phyloP scores from a whole-genome alignment of 2,888 invertebrate genomes.

The Euphydryas editha region DNA sequence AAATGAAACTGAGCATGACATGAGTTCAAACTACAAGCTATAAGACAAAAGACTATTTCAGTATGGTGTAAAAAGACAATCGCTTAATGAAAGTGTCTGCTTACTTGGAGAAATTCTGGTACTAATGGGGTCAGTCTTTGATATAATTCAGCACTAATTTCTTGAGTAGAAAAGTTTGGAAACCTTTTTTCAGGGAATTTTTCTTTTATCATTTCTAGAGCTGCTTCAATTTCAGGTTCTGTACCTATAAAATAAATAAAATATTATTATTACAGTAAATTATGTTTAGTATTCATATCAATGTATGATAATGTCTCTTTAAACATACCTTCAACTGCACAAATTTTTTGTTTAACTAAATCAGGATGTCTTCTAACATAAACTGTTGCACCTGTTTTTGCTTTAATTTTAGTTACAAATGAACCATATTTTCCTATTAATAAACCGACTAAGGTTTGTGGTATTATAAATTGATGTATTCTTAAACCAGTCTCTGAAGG shows the following conservation, averaged over 20 bases:
- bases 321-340: constrained; percentile 89
- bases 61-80: too few species aligned
- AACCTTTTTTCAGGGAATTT: constrained; percentile 92
- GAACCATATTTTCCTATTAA: constrained; percentile 93
- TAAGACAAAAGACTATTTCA: too few species aligned
- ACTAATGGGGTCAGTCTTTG: constrained; percentile 76
- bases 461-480: constrained; percentile 89
- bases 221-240: constrained; percentile 90
- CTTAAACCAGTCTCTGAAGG: constrained; percentile 73
- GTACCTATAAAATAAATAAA: constrained; percentile 79
- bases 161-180: constrained; percentile 89
- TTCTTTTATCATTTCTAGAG: constrained; percentile 92
- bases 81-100: constrained; percentile 43
- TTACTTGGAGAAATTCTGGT: constrained; percentile 84
- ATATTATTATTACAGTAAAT: constrained; percentile 15
- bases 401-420: constrained; percentile 91
- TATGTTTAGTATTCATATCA: constrained; percentile 4
- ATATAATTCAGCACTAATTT: constrained; percentile 81
- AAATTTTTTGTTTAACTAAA: constrained; percentile 90
- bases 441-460: constrained; percentile 90
- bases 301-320: background rate
- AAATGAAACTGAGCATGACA: too few species aligned
- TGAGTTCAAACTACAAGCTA: too few species aligned
- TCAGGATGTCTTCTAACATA: constrained; percentile 91
- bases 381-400: constrained; percentile 90